Conservation (phyloP, 2,113 vertebrate species). For the Gnathonemus echidnorhynchus region DNA sequence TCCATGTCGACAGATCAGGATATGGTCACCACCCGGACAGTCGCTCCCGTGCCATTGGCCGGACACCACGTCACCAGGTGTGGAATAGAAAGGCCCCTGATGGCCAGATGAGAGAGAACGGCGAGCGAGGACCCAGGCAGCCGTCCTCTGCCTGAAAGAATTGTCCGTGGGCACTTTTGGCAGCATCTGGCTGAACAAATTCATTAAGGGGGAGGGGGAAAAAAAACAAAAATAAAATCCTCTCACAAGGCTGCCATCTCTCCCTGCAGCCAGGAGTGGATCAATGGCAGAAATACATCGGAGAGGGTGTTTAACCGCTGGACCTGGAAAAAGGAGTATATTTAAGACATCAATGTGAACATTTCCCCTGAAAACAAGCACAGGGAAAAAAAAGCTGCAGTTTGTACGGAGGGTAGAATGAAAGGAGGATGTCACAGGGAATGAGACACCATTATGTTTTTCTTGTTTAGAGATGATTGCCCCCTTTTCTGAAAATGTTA, state of each 20-base stretch:
- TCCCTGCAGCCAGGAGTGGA: constrained; percentile 68
- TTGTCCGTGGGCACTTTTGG: constrained; percentile 63
- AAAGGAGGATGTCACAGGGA: constrained; percentile 34
- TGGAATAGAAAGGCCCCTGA: not conserved
- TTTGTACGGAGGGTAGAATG: constrained; percentile 34
- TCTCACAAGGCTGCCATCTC: constrained; percentile 63
- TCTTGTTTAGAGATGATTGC: not conserved
- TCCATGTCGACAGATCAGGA: constrained; percentile 12
- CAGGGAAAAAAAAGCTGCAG: constrained; percentile 22
- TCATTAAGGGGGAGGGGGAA: constrained; percentile 56
- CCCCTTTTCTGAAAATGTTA: not conserved
- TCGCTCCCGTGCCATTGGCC: not conserved
- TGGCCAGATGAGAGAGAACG: not conserved
- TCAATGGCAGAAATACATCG: constrained; percentile 69
- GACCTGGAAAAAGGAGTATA: constrained; percentile 59
- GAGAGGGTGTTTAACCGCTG: constrained; percentile 67
- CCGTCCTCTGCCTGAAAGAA: constrained; percentile 44
- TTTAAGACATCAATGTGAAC: constrained; percentile 56
- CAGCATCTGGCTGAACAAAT: constrained; percentile 62
- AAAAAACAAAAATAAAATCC: constrained; percentile 27
- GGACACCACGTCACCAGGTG: constrained; percentile 2
- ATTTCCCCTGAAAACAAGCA: constrained; percentile 52
- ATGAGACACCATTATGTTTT: constrained; percentile 14
- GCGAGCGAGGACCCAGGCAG: constrained; percentile 34
- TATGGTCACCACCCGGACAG: constrained; percentile 26